Evolutionary conservation across 2,888 invertebrate genomes (phyloP), one percentile per base, ranked within the genome.

Genomic region (Drosophila melanosoma): DNA sequence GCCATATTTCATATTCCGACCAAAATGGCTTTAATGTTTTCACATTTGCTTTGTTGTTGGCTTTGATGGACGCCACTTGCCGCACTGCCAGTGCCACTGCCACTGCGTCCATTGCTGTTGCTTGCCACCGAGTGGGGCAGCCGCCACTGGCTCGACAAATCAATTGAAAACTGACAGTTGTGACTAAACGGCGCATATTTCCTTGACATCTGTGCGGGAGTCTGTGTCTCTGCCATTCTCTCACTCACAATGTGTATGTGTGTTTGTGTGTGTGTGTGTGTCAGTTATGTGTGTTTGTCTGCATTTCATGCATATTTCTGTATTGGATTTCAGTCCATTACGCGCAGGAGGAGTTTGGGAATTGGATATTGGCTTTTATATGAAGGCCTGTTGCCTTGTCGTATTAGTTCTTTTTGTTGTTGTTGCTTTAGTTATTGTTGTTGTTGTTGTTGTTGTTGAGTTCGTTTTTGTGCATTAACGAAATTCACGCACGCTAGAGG

Each of bases 241-340:
- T 8, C 35, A 3, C 32, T 12, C 3, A 8, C 45, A 2, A 2
- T 56, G 15, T 40, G 7, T 70, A 35, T 42, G 45, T 51, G 38
- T 35, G 26, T 40, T 49, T 40, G 26, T 48, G 20, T 62, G 45
- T 42, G 3, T 38, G n/a, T 48, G n/a, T 68, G 52, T 42, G 32
- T 61, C 38, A 59, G 48, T 12, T 66, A 58, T 58, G 49, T 65
- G 51, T 65, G 26, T 72, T 59, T 60, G 68, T 80, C 63, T 74
- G 70, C 72, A 62, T 80, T 79, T 79, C 90, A 87, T 87, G 90
- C 87, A 89, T 91, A 89, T 90, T 90, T 89, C 81, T 87, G 90
- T 89, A 83, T 90, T 90, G 80, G 90, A 86, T 86, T 86, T 86
- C 90, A 90, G 89, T 90, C 85, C 85, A 86, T 86, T 86, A 90